phyloP scores from a whole-genome alignment of 2,797 vertebrate genomes.

The Threskiornis aethiopicus region DNA sequence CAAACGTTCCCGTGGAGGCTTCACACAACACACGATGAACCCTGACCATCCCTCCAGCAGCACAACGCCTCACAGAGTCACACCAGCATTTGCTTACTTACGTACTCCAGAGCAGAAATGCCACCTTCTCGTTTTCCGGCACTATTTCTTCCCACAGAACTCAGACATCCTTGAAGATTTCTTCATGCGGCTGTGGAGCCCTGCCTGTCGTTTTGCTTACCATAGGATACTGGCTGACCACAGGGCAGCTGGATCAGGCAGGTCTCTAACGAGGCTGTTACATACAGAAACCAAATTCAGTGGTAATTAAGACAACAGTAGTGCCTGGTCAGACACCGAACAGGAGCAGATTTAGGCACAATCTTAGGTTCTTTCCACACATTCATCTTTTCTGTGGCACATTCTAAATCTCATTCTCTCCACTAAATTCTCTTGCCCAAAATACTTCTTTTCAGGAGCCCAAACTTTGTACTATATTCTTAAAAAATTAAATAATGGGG shows the following conservation, averaged over 20 bases:
- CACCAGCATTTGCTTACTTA: neutral
- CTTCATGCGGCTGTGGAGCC: neutral
- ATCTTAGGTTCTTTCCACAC: neutral
- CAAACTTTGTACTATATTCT: neutral
- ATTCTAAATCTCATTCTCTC: neutral
- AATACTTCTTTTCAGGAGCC: neutral
- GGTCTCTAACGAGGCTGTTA: neutral
- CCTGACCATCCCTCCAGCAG: neutral
- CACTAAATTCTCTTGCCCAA: neutral
- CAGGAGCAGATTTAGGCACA: neutral
- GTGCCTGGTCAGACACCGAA: neutral
- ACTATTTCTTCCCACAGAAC: neutral
- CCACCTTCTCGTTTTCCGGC: neutral
- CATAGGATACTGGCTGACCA: neutral
- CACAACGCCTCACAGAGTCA: rapidly evolving
- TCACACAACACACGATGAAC: rapidly evolving
- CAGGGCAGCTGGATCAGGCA: neutral
- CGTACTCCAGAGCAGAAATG: neutral
- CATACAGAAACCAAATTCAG: neutral
- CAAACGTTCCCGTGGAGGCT: rapidly evolving
- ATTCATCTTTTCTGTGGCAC: neutral
- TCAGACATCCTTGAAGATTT: neutral
- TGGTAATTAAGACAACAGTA: neutral
- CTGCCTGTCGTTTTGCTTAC: neutral
- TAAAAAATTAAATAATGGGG: neutral